A percentile compares a stretch with the other conserved stretches of the same genome.
These are phyloP conservation scores for Notothenia coriiceps DNA, from an alignment of 2,113 vertebrate species.

Conservation along the genomic window DNA sequence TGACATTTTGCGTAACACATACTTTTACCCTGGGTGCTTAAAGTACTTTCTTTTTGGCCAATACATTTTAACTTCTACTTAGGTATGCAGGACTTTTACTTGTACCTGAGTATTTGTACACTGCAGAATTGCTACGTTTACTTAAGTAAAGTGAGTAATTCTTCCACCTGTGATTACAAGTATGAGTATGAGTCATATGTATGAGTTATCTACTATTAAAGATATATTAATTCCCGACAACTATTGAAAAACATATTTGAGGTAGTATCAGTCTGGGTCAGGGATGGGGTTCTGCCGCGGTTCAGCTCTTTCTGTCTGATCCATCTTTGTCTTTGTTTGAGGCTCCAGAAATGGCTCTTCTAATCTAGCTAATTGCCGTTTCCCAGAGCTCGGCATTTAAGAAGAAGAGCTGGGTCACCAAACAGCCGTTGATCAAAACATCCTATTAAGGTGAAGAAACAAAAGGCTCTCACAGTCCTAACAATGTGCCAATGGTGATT, in stretches of 20 bases:
- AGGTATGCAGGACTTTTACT: too few species aligned
- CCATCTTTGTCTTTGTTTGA: conserved; percentile 52
- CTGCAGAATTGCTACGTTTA: too few species aligned
- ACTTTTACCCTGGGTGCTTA: too few species aligned
- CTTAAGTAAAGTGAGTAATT: too few species aligned
- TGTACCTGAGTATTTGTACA: too few species aligned
- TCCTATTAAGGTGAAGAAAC: conserved; percentile 73
- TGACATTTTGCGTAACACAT: too few species aligned
- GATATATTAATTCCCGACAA: not conserved
- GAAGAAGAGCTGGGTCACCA: conserved; percentile 74
- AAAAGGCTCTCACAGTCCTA: conserved; percentile 70
- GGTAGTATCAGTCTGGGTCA: not conserved
- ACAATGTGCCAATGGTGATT: conserved; percentile 72
- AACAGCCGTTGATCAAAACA: conserved; percentile 80
- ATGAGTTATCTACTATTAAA: too few species aligned
- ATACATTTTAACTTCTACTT: too few species aligned
- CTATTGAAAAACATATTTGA: not conserved
- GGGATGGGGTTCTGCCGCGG: conserved; percentile 15
- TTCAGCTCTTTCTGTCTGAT: conserved; percentile 34
- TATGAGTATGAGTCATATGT: not conserved
- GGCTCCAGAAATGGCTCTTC: conserved; percentile 65
- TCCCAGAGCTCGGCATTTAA: conserved; percentile 64
- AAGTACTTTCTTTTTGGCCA: too few species aligned
- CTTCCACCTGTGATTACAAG: too few species aligned
- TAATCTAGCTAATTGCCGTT: conserved; percentile 82